These are phyloP conservation scores for Dryadula phaetusa DNA, from an alignment of 2,888 invertebrate species.

Conservation along the genomic window DNA sequence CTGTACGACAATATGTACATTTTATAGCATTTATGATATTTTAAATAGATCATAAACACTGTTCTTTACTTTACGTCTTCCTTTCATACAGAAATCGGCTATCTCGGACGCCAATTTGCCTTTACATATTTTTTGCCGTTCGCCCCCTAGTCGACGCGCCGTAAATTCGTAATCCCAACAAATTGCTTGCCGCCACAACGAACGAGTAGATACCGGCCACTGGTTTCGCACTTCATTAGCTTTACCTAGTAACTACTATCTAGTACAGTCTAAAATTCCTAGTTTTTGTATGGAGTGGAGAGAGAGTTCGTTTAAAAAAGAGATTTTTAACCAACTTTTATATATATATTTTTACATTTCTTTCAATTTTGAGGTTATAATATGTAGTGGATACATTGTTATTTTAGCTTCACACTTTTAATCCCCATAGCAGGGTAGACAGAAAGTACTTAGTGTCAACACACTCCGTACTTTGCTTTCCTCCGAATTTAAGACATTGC, in stretches of 20 bases:
- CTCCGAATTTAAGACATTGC: too few species aligned
- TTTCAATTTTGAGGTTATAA: too few species aligned
- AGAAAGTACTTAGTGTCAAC: too few species aligned
- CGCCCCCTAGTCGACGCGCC: conserved; percentile 58
- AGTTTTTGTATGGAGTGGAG: background rate
- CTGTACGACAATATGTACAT: too few species aligned
- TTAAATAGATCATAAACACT: conserved; percentile 19
- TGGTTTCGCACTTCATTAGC: conserved; percentile 66
- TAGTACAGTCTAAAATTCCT: background rate
- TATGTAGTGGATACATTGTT: background rate
- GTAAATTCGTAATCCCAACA: conserved; percentile 73
- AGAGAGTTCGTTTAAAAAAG: too few species aligned
- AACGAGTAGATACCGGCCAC: conserved; percentile 39
- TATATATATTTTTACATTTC: too few species aligned
- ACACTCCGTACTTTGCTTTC: too few species aligned
- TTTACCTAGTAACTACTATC: conserved; percentile 56
- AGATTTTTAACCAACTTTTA: too few species aligned
- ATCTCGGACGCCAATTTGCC: conserved; percentile 53
- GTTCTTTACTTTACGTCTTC: background rate
- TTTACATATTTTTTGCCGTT: conserved; percentile 60
- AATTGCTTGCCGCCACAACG: conserved; percentile 57
- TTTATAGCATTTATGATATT: too few species aligned
- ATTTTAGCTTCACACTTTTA: too few species aligned
- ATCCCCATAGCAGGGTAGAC: too few species aligned
- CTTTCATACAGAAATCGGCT: conserved; percentile 49